These are phyloP conservation scores for Drosophila kokeensis DNA, from an alignment of 2,888 invertebrate species.

Conservation along the genomic window DNA sequence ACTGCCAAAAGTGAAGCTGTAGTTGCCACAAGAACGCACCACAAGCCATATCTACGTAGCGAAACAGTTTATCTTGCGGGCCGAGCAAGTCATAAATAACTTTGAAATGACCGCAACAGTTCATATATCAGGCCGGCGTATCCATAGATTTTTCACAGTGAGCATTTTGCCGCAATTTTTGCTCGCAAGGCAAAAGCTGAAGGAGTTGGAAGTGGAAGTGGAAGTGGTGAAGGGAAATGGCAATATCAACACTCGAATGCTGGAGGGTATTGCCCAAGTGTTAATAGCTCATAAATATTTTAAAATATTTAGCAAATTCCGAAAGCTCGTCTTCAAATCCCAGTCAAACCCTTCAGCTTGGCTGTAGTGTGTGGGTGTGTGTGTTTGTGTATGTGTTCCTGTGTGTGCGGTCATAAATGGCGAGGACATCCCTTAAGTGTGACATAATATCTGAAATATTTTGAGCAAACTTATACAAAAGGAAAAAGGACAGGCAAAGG, in stretches of 20 bases:
- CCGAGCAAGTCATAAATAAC: conserved; percentile 61
- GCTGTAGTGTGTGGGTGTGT: background rate
- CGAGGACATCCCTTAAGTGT: conserved; percentile 75
- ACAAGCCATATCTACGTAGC: conserved; percentile 38
- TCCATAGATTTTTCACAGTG: conserved; percentile 53
- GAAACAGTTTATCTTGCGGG: conserved; percentile 52
- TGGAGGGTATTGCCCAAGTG: conserved; percentile 68
- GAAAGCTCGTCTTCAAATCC: conserved; percentile 54
- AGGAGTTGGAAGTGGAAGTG: conserved; percentile 1
- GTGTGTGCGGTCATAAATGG: conserved; percentile 75
- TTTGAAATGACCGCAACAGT: conserved; percentile 68
- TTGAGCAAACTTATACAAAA: conserved; percentile 78
- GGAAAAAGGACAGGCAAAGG: conserved; percentile 27
- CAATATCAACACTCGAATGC: conserved; percentile 37
- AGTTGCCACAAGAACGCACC: conserved; percentile 44
- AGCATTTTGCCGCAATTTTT: conserved; percentile 25
- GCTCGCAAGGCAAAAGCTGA: background rate
- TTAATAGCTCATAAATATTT: conserved; percentile 82
- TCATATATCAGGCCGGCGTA: conserved; percentile 58
- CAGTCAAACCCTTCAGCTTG: conserved; percentile 36
- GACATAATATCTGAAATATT: conserved; percentile 80
- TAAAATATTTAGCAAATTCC: conserved; percentile 79
- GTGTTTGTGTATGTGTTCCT: conserved; percentile 1
- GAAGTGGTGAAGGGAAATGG: conserved; percentile 11
- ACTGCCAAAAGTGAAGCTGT: conserved; percentile 2